Base-by-base conservation (phyloP, 2,113 vertebrate genomes). In the Hypocryptadius cinnamomeus region DNA sequence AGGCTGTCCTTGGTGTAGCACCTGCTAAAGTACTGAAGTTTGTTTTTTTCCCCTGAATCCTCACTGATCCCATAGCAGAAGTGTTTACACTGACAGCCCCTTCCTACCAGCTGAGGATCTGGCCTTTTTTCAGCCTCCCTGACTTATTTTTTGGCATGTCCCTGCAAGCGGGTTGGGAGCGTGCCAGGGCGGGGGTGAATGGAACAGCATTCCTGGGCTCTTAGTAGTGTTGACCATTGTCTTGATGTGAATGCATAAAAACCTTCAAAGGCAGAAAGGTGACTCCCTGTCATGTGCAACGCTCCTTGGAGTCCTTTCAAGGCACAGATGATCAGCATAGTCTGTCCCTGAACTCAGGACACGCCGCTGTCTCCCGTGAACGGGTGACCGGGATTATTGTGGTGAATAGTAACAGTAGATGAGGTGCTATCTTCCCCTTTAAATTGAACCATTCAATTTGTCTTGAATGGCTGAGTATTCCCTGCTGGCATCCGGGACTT, bases 401-500 rank as follows among this genome's bases (percentile, higher is more conserved):
- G 54, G 33, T 89, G 80, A 92, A 85, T 61, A 84, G 87, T 94
- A 96, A 94, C 81, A 81, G 85, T 92, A 92, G 95, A 94, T 60
- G 85, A 63, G 50, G 84, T 89, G 76, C 95, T 96, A 87, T 87
- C 91, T 91, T 57, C 72, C 92, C 81, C 93, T 97, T 93, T 94
- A 96, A 96, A 96, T 87, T 28, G 73, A 91, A 87, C 73, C 80
- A 94, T 97, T 97, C 94, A 97, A n/a, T 79, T 93, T 87, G 90
- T 93, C 90, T 85, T 96, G 97, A 98, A 97, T 97, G 94, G 94
- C 92, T 73, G 92, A 93, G 95, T 95, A 97, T 93, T 83, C 91
- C 95, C 95, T 89, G 84, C 89, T 95, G 97, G 84, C 96, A 95
- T 97, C 97, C 97, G 96, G 95, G 98, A 98, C 97, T 98, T 98